phyloP scores from a whole-genome alignment of 2,113 vertebrate genomes.

The Heliornis fulica region DNA sequence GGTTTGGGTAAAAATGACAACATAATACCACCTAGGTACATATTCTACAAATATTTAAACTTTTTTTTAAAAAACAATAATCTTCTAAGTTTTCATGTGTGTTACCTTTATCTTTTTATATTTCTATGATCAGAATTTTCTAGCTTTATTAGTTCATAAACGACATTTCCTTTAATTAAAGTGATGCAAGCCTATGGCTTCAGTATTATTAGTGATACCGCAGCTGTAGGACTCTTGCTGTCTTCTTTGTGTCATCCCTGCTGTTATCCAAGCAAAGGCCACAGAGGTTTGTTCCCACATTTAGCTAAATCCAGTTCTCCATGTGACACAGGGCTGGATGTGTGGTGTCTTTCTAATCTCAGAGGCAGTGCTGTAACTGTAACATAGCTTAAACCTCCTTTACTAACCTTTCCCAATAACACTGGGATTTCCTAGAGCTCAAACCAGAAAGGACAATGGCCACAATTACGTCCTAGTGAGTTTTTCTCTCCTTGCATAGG shows the following conservation, averaged over 20 bases:
- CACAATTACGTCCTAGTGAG: accelerated
- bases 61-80: neutral
- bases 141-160: neutral
- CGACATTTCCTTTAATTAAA: neutral
- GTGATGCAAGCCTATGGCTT: neutral
- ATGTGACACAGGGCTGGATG: neutral
- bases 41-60: neutral
- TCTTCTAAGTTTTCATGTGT: neutral
- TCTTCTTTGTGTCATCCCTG: neutral
- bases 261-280: neutral
- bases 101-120: neutral
- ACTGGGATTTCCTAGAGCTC: neutral
- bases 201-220: neutral
- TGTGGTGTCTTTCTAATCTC: neutral
- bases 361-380: neutral
- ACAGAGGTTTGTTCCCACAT: neutral
- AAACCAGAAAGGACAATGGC: neutral
- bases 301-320: neutral
- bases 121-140: neutral
- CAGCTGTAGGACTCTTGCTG: neutral
- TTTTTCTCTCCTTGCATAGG: neutral
- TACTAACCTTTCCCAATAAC: neutral
- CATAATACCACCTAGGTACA: neutral
- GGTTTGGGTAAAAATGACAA: neutral
- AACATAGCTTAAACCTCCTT: neutral